Evolutionary conservation across 2,888 invertebrate genomes (phyloP).

Genomic region (Spilosoma lubricipeda): DNA sequence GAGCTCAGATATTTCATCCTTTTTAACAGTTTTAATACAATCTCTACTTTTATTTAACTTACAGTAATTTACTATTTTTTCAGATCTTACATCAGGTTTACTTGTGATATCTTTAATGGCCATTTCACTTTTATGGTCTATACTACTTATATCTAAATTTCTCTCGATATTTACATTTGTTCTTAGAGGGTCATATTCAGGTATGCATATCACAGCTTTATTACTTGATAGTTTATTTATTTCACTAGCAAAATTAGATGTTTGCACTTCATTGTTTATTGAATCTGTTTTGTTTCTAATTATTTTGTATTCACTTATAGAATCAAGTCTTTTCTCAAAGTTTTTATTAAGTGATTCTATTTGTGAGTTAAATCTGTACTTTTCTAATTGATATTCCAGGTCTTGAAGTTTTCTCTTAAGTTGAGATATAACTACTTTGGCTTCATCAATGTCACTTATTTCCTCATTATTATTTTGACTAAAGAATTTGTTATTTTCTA

Average conservation of each 20-base stretch:
- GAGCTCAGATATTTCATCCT: conserved; percentile 58
- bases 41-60: conserved; percentile 84
- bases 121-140: conserved; percentile 68
- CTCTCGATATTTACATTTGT: conserved; percentile 76
- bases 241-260: conserved; percentile 62
- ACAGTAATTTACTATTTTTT: conserved; percentile 84
- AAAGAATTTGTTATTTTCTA: conserved; percentile 65
- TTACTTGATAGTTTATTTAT: conserved; percentile 67
- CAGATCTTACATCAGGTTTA: conserved; percentile 79
- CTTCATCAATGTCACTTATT: conserved; percentile 74
- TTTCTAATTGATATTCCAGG: conserved; percentile 76
- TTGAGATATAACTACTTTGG: conserved; percentile 73
- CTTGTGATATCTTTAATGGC: conserved; percentile 60
- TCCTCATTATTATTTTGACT: conserved; percentile 77
- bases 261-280: conserved; percentile 72
- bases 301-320: conserved; percentile 57
- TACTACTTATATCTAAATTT: conserved; percentile 75
- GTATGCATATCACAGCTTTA: conserved; percentile 80
- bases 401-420: conserved; percentile 74
- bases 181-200: conserved; percentile 76
- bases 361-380: conserved; percentile 71
- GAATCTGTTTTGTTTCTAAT: conserved; percentile 63
- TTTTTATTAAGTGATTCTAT: conserved; percentile 74
- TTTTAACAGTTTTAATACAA: conserved; percentile 65
- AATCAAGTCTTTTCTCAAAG: conserved; percentile 65